phyloP scores from a whole-genome alignment of 37 sponge, comb jelly and placozoan species.

The Corticium candelabrum region DNA sequence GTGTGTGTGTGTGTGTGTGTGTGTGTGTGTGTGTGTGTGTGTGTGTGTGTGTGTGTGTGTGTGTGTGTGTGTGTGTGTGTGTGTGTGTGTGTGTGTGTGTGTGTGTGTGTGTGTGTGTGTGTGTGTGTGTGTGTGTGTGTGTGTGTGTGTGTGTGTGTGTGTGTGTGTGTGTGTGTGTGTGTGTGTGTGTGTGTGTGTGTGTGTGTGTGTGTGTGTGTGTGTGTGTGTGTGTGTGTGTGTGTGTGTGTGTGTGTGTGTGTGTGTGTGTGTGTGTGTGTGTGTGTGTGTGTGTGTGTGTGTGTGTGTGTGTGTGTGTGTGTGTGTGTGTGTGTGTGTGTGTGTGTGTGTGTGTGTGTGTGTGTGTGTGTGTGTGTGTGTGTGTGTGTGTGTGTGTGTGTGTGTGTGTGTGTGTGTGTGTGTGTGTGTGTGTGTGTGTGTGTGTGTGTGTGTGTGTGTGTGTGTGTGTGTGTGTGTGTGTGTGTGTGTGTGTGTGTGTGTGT shows the following conservation, averaged over 20 bases:
- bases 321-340: not conserved
- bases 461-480: slow-evolving; percentile 22
- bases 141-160: too few relatives aligned
- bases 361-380: slow-evolving; percentile 23
- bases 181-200: too few relatives aligned
- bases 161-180: too few relatives aligned
- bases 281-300: slow-evolving; percentile 22
- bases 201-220: too few relatives aligned
- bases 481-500: slow-evolving; percentile 13
- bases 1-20: too few relatives aligned
- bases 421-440: not conserved
- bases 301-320: slow-evolving; percentile 12
- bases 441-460: slow-evolving; percentile 14
- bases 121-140: too few relatives aligned
- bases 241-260: not conserved
- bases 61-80: too few relatives aligned
- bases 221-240: not conserved
- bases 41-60: too few relatives aligned
- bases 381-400: slow-evolving; percentile 19
- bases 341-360: slow-evolving; percentile 1
- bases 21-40: too few relatives aligned
- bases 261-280: slow-evolving; percentile 14
- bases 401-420: not conserved
- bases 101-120: too few relatives aligned
- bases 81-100: too few relatives aligned